Evolutionary conservation across 37 sponge, comb jelly and placozoan genomes (phyloP).

Genomic region (Chondrosia reniformis): DNA sequence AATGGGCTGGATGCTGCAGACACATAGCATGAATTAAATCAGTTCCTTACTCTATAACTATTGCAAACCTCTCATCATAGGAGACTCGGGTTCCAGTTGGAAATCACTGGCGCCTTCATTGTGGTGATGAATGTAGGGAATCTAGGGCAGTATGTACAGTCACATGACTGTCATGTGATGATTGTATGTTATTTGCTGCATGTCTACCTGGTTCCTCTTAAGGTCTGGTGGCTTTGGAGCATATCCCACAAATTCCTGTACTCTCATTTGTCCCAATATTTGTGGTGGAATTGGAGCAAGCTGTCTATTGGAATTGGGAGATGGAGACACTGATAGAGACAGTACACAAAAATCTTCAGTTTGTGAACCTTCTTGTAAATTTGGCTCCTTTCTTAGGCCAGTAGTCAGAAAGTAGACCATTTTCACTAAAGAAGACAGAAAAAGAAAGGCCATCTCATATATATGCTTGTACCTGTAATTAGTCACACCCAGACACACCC

Average conservation of each 20-base stretch:
- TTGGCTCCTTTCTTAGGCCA: constrained; percentile 58
- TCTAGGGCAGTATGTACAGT: not conserved
- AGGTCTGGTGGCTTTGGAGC: constrained; percentile 70
- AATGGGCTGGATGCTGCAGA: constrained; percentile 47
- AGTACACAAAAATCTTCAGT: not conserved
- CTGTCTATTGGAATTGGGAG: not conserved
- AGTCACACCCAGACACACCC: no score
- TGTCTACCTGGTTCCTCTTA: constrained; percentile 59
- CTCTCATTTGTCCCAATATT: constrained; percentile 55
- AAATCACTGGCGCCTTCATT: not conserved
- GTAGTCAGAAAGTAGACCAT: constrained; percentile 51
- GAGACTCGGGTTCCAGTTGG: constrained; percentile 59
- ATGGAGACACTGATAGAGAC: not conserved
- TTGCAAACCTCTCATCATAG: constrained; percentile 76
- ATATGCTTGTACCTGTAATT: no score
- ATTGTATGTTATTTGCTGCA: no score
- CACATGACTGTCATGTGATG: no score
- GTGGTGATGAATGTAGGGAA: constrained; percentile 19
- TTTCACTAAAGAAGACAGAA: not conserved
- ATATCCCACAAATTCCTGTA: constrained; percentile 68
- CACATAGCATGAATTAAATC: no score
- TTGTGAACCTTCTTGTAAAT: constrained; percentile 50
- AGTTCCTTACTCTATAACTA: not conserved
- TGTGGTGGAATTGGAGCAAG: constrained; percentile 54
- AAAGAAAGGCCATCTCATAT: no score